Evolutionary conservation across 2,888 invertebrate species (phyloP).

Genomic region (Ctenicera cuprea): DNA sequence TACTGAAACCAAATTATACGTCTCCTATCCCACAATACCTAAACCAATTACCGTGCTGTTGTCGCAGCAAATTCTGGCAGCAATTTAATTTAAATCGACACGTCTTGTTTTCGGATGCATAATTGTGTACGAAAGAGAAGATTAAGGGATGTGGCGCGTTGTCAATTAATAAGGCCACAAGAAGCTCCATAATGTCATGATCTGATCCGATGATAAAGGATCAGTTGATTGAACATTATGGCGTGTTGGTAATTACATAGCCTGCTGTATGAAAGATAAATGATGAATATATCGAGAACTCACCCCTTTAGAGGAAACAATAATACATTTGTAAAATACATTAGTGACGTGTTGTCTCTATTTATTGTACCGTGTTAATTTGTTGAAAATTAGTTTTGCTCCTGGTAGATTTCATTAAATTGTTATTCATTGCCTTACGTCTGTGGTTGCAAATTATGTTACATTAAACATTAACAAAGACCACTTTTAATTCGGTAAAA

Average conservation of each 20-base stretch:
- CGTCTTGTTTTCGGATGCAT: slow-evolving; percentile 36
- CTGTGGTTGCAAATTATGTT: no score
- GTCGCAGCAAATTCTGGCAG: slow-evolving; percentile 42
- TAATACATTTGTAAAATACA: no score
- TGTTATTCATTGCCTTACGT: no score
- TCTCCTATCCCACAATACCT: slow-evolving; percentile 41
- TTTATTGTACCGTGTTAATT: no score
- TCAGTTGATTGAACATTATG: slow-evolving; percentile 31
- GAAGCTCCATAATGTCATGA: slow-evolving; percentile 16
- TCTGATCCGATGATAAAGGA: slow-evolving; percentile 25
- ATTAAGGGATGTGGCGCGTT: slow-evolving; percentile 33
- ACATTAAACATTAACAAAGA: no score
- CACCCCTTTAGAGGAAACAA: no score
- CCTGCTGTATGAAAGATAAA: background rate
- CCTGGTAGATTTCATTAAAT: no score
- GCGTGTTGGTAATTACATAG: slow-evolving; percentile 16
- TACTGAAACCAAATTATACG: slow-evolving; percentile 39
- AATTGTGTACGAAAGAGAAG: slow-evolving; percentile 18
- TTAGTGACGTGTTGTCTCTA: no score
- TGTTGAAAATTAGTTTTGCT: no score
- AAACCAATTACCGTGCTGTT: slow-evolving; percentile 40
- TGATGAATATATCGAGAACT: slow-evolving; percentile 14
- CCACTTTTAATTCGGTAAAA: no score
- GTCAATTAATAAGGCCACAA: slow-evolving; percentile 28
- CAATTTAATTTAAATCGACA: slow-evolving; percentile 43